These are phyloP conservation scores for Lamellibrachia luymesi DNA, from an alignment of 1,140 invertebrate genomes.

Conservation along the genomic window DNA sequence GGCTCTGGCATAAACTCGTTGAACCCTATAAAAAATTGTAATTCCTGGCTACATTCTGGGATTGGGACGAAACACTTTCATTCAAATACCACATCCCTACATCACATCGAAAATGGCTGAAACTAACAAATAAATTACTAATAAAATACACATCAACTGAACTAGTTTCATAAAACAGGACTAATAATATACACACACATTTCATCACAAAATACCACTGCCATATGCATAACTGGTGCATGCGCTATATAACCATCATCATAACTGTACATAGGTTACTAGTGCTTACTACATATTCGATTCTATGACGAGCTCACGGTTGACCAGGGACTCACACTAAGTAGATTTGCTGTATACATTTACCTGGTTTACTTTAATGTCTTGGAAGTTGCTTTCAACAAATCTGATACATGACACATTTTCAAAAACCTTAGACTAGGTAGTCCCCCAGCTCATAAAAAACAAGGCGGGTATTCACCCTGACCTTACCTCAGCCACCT, in stretches of 20 bases:
- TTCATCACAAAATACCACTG: not conserved
- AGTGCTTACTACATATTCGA: no score
- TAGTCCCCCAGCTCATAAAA: not conserved
- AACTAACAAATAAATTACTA: no score
- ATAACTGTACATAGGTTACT: no score
- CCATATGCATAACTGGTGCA: no score
- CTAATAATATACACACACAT: not conserved
- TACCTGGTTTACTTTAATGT: not conserved
- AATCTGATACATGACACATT: no score
- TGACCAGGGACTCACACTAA: no score
- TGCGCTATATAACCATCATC: no score
- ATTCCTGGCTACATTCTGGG: no score
- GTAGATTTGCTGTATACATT: no score
- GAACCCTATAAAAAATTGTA: not conserved
- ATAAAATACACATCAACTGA: no score
- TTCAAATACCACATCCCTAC: not conserved
- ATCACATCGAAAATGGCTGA: not conserved
- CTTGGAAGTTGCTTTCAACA: no score
- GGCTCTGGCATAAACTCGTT: not conserved
- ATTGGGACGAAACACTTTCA: not conserved
- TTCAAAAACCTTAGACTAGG: not conserved
- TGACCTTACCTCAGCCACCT: slow-evolving; percentile 53
- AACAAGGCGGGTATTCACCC: not conserved
- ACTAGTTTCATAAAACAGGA: not conserved
- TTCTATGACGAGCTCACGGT: no score